Conservation (phyloP, 2,888 invertebrate species). For the Agrenia bidenticulata region DNA sequence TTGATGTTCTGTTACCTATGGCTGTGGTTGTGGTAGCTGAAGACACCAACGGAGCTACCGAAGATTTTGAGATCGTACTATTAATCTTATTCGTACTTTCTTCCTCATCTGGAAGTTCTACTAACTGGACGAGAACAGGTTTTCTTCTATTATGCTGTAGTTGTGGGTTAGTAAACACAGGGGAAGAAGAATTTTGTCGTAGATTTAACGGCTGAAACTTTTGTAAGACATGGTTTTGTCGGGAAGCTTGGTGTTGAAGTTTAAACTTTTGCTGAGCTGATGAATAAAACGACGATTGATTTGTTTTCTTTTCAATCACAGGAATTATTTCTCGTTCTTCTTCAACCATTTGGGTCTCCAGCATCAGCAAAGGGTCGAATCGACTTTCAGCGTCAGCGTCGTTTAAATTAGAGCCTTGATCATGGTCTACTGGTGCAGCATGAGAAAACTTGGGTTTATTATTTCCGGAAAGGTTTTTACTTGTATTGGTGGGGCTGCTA, state of each 20-base stretch:
- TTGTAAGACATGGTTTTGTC: constrained; percentile 20
- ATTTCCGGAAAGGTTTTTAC: neutral
- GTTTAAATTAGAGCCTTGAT: constrained; percentile 24
- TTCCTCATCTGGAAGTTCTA: constrained; percentile 28
- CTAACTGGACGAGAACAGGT: constrained; percentile 26
- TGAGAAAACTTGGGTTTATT: constrained; percentile 6
- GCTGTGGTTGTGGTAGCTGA: constrained; percentile 1
- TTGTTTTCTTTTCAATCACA: constrained; percentile 18
- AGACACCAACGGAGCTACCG: neutral
- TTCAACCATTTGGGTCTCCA: constrained; percentile 43
- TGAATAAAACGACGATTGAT: neutral
- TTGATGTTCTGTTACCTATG: constrained; percentile 5
- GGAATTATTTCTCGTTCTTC: constrained; percentile 40
- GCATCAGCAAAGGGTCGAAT: constrained; percentile 42
- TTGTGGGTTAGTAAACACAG: constrained; percentile 5
- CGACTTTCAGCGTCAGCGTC: constrained; percentile 32
- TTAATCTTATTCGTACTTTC: neutral
- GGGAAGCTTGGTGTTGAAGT: constrained; percentile 14
- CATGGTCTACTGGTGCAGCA: constrained; percentile 18
- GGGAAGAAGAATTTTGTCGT: constrained; percentile 15
- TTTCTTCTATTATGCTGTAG: constrained; percentile 26
- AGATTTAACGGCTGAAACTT: constrained; percentile 26
- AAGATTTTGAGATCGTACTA: neutral
- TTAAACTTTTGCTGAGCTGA: constrained; percentile 6
- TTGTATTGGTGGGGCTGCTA: neutral